phyloP scores from a whole-genome alignment of 2,888 invertebrate species.

The Chymomyza amoena region DNA sequence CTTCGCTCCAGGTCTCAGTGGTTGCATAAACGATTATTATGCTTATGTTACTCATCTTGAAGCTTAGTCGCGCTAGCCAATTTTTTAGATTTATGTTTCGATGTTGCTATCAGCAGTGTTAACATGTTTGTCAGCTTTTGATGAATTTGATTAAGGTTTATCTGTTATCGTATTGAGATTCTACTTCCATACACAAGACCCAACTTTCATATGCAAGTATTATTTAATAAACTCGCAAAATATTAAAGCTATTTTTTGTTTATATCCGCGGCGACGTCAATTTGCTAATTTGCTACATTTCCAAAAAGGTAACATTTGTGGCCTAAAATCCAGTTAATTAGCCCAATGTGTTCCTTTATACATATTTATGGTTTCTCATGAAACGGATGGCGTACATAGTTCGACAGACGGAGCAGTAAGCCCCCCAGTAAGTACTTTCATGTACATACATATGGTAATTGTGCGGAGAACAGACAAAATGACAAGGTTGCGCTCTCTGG shows the following conservation, averaged over 20 bases:
- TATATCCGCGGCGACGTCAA: not conserved
- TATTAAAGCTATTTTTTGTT: not conserved
- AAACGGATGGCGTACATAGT: not conserved
- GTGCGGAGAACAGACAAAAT: not conserved
- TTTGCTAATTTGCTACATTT: not conserved
- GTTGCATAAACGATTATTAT: too few relatives aligned
- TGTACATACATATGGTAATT: not conserved
- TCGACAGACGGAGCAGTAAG: not conserved
- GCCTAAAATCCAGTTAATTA: constrained; percentile 47
- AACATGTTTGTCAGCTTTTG: too few relatives aligned
- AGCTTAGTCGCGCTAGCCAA: too few relatives aligned
- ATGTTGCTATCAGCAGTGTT: too few relatives aligned
- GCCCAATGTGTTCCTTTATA: not conserved
- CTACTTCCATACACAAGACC: too few relatives aligned
- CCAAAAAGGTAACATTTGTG: constrained; percentile 17
- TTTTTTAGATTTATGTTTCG: too few relatives aligned
- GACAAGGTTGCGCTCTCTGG: constrained; percentile 16
- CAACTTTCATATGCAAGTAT: too few relatives aligned
- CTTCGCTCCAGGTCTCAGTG: too few relatives aligned
- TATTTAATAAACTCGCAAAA: not conserved
- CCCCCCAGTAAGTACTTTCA: not conserved
- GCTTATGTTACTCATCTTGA: too few relatives aligned
- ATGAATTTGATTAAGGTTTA: too few relatives aligned
- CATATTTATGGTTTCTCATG: not conserved
- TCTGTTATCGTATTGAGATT: too few relatives aligned